Conservation (phyloP, 1,140 invertebrate species). For the Tetraneura akinire region DNA sequence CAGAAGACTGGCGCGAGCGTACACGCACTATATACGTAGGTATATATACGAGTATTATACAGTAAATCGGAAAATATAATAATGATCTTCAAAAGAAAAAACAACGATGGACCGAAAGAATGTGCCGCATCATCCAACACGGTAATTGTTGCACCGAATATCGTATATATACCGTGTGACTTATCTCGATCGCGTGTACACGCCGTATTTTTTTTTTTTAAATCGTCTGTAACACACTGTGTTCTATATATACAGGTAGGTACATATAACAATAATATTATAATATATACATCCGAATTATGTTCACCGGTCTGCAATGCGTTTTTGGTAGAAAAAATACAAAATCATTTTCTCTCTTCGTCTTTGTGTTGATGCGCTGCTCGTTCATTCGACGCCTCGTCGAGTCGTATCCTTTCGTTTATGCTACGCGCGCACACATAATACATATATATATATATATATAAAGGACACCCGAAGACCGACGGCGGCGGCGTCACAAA, state of each 20-base stretch:
- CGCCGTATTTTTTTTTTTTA: background rate
- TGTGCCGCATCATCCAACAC: slow-evolving; percentile 26
- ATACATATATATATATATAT: too few relatives aligned
- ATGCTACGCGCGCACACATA: background rate
- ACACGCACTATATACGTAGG: too few relatives aligned
- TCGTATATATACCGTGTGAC: slow-evolving; percentile 4
- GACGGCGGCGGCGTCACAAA: slow-evolving; percentile 1
- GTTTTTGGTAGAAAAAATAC: background rate
- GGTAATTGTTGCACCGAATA: slow-evolving; percentile 6
- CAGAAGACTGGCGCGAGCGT: too few relatives aligned
- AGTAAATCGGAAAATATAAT: too few relatives aligned
- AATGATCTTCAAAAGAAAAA: background rate
- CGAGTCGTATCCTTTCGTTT: background rate
- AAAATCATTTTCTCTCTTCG: too few relatives aligned
- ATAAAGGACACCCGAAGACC: background rate
- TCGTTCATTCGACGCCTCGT: too few relatives aligned
- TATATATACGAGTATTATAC: too few relatives aligned
- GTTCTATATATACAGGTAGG: too few relatives aligned
- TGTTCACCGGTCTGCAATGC: background rate
- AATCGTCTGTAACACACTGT: background rate
- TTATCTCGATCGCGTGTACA: too few relatives aligned
- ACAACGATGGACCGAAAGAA: background rate
- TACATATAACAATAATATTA: too few relatives aligned
- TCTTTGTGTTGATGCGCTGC: too few relatives aligned
- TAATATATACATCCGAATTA: background rate